A percentile compares a stretch with the other conserved stretches of the same genome.
These are phyloP conservation scores for Halictus ligatus DNA, from an alignment of 2,888 invertebrate genomes.

Conservation along the genomic window DNA sequence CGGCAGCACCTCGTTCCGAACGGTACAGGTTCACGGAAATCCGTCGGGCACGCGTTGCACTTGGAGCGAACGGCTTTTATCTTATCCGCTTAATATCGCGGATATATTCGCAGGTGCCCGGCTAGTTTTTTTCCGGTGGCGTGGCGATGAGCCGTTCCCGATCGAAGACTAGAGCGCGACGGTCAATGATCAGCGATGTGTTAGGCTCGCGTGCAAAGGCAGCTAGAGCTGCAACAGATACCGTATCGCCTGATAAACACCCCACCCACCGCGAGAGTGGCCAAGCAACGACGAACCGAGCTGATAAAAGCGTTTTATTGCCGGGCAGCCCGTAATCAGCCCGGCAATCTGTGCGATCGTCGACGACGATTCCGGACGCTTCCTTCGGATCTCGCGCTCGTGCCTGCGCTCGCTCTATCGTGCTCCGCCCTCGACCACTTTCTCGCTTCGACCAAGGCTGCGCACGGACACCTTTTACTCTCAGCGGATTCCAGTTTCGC, in stretches of 20 bases:
- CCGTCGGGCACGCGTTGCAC: background rate
- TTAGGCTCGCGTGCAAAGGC: slow-evolving; percentile 44
- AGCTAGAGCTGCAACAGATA: slow-evolving; percentile 64
- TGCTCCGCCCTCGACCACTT: background rate
- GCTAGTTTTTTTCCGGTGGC: background rate
- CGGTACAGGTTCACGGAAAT: background rate
- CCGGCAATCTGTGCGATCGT: slow-evolving; percentile 37
- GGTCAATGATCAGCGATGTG: slow-evolving; percentile 24
- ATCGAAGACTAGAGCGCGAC: slow-evolving; percentile 29
- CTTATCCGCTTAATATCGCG: slow-evolving; percentile 12
- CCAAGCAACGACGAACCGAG: slow-evolving; percentile 20
- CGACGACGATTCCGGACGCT: slow-evolving; percentile 13
- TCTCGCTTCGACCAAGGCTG: slow-evolving; percentile 33
- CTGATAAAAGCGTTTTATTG: slow-evolving; percentile 60
- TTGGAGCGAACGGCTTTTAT: background rate
- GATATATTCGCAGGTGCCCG: background rate
- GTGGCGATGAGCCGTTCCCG: slow-evolving; percentile 15
- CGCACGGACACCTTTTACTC: slow-evolving; percentile 49
- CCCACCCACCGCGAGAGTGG: slow-evolving; percentile 53
- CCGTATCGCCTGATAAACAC: slow-evolving; percentile 74
- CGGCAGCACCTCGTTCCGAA: background rate
- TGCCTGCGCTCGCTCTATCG: background rate
- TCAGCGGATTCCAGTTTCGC: slow-evolving; percentile 57
- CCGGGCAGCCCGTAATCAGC: slow-evolving; percentile 29
- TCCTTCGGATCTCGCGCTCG: background rate